Evolutionary conservation across 2,888 invertebrate genomes (phyloP).

Genomic region (Protodeltote pygarga): DNA sequence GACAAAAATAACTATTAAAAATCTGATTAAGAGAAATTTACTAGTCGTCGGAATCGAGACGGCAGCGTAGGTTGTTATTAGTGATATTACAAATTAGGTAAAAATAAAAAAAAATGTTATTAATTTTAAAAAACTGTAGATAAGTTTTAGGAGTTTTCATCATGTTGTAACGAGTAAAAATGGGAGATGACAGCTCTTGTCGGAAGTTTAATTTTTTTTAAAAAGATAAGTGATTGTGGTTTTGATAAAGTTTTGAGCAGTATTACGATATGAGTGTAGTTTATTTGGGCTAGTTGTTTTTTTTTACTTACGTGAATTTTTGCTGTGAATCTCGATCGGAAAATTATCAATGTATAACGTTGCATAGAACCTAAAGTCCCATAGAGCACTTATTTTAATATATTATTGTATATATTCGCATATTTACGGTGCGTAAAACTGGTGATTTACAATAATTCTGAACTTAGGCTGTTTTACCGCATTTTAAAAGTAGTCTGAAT

Average conservation of each 20-base stretch:
- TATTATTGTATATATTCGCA: slow-evolving; percentile 34
- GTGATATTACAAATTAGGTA: slow-evolving; percentile 84
- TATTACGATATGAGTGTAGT: slow-evolving; percentile 61
- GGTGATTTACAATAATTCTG: slow-evolving; percentile 17
- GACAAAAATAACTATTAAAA: neutral
- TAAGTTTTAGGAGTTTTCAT: slow-evolving; percentile 81
- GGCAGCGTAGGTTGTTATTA: slow-evolving; percentile 84
- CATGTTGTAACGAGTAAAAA: slow-evolving; percentile 72
- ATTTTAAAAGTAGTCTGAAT: slow-evolving; percentile 18
- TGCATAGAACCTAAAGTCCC: slow-evolving; percentile 6
- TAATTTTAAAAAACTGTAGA: slow-evolving; percentile 78
- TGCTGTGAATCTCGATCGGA: slow-evolving; percentile 49
- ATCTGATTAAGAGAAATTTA: neutral
- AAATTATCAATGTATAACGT: slow-evolving; percentile 9
- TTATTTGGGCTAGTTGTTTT: slow-evolving; percentile 31
- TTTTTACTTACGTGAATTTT: slow-evolving; percentile 29
- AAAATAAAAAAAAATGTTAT: slow-evolving; percentile 79
- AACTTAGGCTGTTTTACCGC: slow-evolving; percentile 9
- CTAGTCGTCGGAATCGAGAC: slow-evolving; percentile 71
- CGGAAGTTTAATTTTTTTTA: slow-evolving; percentile 33
- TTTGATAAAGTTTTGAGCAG: slow-evolving; percentile 66
- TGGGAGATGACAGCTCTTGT: slow-evolving; percentile 54
- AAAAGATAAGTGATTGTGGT: slow-evolving; percentile 49
- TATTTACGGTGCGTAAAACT: slow-evolving; percentile 25
- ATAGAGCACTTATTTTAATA: slow-evolving; percentile 31